Percentiles rank a stretch among this genome's conserved stretches.
These are phyloP conservation scores for Euleptes europaea DNA, from an alignment of 2,113 vertebrate genomes.

Conservation along the genomic window DNA sequence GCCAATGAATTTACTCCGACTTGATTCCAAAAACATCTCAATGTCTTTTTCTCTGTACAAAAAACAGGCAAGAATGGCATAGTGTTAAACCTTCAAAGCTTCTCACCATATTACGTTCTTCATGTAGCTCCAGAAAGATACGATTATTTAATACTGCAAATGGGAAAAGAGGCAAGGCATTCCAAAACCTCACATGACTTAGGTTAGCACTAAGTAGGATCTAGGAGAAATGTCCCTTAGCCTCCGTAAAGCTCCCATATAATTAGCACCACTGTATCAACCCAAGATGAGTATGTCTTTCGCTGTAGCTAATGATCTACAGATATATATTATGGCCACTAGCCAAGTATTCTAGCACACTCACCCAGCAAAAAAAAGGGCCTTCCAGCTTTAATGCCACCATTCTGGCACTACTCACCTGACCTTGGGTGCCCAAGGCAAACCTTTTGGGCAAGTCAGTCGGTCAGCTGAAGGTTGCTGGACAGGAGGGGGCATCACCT, in stretches of 20 bases:
- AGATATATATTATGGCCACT: neutral
- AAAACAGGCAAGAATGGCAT: neutral
- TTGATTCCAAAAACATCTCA: conserved; percentile 96
- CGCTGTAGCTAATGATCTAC: neutral
- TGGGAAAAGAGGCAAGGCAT: neutral
- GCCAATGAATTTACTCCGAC: conserved; percentile 98
- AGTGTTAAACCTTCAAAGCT: neutral
- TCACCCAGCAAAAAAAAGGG: rapidly evolving
- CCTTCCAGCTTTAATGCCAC: neutral
- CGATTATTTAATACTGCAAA: neutral
- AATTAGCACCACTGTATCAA: neutral
- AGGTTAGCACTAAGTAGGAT: neutral
- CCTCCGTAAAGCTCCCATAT: neutral
- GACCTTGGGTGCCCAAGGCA: conserved; percentile 98
- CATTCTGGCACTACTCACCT: conserved; percentile 73
- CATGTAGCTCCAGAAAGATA: neutral
- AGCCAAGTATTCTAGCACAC: neutral
- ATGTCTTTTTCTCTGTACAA: conserved; percentile 93
- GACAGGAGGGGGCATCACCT: conserved; percentile 91
- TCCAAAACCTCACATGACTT: neutral
- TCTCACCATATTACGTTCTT: neutral
- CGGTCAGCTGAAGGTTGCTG: conserved; percentile 89
- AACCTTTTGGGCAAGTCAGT: conserved; percentile 92
- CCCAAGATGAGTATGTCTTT: neutral
- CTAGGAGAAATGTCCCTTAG: neutral